phyloP scores from a whole-genome alignment of 2,113 vertebrate genomes.

The Cettia cetti region DNA sequence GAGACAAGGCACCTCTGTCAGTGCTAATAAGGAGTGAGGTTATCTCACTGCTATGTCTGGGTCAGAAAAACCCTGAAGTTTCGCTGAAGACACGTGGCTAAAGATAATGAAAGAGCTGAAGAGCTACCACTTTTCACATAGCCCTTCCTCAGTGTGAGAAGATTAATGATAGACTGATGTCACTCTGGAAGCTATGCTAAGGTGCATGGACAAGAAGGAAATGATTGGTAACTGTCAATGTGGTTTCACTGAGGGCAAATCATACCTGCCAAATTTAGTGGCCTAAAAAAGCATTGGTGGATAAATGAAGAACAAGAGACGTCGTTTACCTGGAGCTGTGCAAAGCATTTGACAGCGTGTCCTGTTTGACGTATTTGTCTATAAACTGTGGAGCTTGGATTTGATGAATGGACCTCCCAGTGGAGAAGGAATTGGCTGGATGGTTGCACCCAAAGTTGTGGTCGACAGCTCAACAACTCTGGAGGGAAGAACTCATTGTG shows the following conservation, averaged over 20 bases:
- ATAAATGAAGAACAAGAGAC: neutral
- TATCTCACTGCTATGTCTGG: slow-evolving; percentile 26
- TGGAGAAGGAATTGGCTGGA: neutral
- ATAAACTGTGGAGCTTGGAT: neutral
- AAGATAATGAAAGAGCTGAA: slow-evolving; percentile 33
- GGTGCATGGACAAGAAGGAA: neutral
- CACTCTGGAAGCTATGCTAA: neutral
- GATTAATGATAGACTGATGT: neutral
- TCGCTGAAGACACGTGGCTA: slow-evolving; percentile 14
- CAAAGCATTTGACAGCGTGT: neutral
- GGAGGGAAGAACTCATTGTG: neutral
- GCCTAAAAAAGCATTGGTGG: neutral
- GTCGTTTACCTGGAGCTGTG: neutral
- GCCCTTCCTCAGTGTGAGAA: neutral
- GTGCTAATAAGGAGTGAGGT: neutral
- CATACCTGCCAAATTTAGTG: neutral
- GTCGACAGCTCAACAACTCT: neutral
- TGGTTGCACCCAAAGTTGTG: neutral
- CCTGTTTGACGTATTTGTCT: neutral
- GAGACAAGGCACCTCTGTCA: slow-evolving; percentile 47
- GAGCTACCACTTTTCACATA: neutral
- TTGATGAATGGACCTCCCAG: neutral
- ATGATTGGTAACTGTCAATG: neutral
- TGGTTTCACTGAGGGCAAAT: neutral
- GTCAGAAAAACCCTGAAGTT: slow-evolving; percentile 29